These are phyloP conservation scores for Chloropsis hardwickii DNA, from an alignment of 2,113 vertebrate species.

Conservation along the genomic window DNA sequence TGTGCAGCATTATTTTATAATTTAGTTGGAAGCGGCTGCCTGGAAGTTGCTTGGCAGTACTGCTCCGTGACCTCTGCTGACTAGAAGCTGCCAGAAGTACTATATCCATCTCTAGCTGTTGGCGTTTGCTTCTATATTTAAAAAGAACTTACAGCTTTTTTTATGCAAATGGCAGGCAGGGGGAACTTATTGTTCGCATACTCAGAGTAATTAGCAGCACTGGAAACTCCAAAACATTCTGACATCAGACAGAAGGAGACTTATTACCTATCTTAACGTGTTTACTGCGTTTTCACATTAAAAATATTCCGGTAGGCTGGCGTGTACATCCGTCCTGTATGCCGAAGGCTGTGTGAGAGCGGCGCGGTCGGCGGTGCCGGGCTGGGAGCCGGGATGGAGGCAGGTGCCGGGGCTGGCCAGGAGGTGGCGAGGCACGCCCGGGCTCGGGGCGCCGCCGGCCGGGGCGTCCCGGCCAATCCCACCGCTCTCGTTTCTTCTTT, in stretches of 20 bases:
- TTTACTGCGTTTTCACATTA: background rate
- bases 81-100: background rate
- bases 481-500: fast-evolving
- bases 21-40: background rate
- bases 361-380: background rate
- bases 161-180: background rate
- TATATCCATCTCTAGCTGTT: background rate
- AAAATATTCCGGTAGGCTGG: fast-evolving
- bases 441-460: background rate
- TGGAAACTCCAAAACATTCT: background rate
- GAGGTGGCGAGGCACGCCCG: slow-evolving; percentile 72
- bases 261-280: background rate
- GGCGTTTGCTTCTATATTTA: background rate
- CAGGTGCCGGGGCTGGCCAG: slow-evolving; percentile 46
- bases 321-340: fast-evolving
- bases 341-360: background rate
- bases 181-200: background rate
- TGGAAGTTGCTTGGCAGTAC: background rate
- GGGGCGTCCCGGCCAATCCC: background rate
- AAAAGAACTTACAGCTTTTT: background rate
- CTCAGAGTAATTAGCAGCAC: background rate
- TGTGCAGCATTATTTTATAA: background rate
- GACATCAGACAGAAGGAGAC: background rate
- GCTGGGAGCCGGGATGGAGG: background rate
- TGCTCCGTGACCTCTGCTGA: background rate